Evolutionary conservation across 2,113 vertebrate species (phyloP).

Genomic region (Vulpes lagopus): DNA sequence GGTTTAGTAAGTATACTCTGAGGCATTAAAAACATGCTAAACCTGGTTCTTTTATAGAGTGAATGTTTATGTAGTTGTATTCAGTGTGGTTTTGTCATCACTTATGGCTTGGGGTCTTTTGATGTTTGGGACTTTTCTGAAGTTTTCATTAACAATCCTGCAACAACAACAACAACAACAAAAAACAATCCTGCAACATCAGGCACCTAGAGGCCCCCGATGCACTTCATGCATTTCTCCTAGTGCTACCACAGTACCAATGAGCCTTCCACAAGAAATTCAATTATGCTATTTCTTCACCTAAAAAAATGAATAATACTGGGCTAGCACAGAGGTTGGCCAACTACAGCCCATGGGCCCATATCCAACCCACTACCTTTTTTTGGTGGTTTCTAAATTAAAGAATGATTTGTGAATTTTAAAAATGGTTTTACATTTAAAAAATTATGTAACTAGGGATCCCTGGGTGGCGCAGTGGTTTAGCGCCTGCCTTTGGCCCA

Average conservation of each 20-base stretch:
- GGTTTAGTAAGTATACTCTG: background rate
- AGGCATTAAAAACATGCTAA: background rate
- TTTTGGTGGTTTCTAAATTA: background rate
- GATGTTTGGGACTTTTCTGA: background rate
- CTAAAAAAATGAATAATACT: background rate
- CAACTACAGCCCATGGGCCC: background rate
- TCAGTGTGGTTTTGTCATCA: background rate
- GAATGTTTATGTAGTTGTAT: background rate
- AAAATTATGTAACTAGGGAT: background rate
- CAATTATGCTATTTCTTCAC: background rate
- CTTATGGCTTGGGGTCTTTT: background rate
- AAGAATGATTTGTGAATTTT: background rate
- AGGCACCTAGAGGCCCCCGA: background rate
- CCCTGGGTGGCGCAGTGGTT: too few relatives aligned
- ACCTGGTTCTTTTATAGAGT: background rate
- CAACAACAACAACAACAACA: too few relatives aligned
- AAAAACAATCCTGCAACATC: background rate
- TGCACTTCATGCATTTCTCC: background rate
- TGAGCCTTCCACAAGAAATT: background rate
- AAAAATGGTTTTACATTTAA: background rate
- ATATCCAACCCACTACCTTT: background rate
- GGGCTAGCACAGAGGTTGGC: background rate
- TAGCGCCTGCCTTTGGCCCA: too few relatives aligned
- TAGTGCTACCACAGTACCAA: fast-evolving
- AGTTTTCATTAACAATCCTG: background rate